Evolutionary conservation across 2,797 vertebrate genomes (phyloP), one percentile per base, ranked within the genome.

Genomic region (Spondyliosoma cantharus): DNA sequence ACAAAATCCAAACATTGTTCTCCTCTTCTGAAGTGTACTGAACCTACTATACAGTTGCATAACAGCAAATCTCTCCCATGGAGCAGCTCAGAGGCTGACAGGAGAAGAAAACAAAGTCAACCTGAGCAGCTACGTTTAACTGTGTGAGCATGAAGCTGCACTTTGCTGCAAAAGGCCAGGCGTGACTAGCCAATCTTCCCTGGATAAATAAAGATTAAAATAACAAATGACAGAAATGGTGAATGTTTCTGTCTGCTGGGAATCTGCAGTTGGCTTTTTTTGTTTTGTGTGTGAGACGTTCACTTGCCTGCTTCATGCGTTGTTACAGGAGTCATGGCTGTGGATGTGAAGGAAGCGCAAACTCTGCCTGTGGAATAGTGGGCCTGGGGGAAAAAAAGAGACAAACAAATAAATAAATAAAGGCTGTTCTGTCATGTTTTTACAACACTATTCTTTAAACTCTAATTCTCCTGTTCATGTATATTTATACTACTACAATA

Each of bases 361-460:
- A 99, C 97, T 89, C 95, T 95, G 58, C 98, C 98, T 0, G 97
- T 99, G 50, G 98, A 99, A 85, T 99, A 99, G 91, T 99, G 98
- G 68, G 98, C 98, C 98, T 99, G 90, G 29, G 17, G 17, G 17
- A 1, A 24, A 43, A 5, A 54, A 14, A 67, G 0, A 54, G 1
- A 65, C 3, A 60, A 3, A 61, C 2, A 22, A 14, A 32, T 12
- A 19, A 9, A 27, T 2, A 43, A 46, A 60, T 0, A 3, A 19
- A 16, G 46, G 22, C 11, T n/a, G 24, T 53, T 14, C 14, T 59
- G 19, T 59, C 6, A 29, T 24, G 7, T n/a, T 20, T 17, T 45
- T 17, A 37, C 37, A 42, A 43, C 6, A 5, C 12, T 11, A 7
- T 4, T 22, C 25, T 69, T 22, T 13, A 17, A 53, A 45, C 15